Conservation (phyloP, 2,113 vertebrate species). For the Megaleporinus macrocephalus region DNA sequence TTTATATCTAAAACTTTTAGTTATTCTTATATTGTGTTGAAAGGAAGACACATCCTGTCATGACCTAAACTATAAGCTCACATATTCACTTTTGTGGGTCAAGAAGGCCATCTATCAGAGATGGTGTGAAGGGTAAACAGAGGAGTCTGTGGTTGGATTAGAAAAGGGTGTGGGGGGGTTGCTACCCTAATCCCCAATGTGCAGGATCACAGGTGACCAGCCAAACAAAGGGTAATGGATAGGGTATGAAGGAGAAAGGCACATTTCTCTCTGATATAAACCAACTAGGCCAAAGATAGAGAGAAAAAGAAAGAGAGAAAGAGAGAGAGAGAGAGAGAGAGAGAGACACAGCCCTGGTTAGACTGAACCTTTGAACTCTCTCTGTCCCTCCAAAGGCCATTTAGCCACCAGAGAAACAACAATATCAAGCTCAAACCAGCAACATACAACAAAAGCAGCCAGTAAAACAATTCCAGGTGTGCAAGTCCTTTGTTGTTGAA, state of each 20-base stretch:
- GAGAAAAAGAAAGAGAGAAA: constrained; percentile 2
- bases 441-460: not conserved
- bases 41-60: not conserved
- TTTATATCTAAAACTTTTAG: no score
- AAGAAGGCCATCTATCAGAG: constrained; percentile 43
- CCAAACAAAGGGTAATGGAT: constrained; percentile 32
- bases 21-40: no score
- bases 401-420: not conserved
- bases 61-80: not conserved
- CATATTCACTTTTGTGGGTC: not conserved
- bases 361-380: constrained; percentile 38
- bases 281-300: constrained; percentile 1
- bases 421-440: not conserved
- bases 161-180: constrained; percentile 54
- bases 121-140: constrained; percentile 43
- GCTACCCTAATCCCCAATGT: constrained; percentile 78
- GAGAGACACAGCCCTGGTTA: constrained; percentile 25
- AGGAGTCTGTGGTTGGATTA: constrained; percentile 39
- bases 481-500: constrained; percentile 1
- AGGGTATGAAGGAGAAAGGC: constrained; percentile 26
- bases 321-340: not conserved
- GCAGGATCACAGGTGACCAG: constrained; percentile 38
- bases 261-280: constrained; percentile 33
- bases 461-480: not conserved
- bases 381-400: not conserved